Percentiles rank a stretch among this genome's conserved stretches.
Conservation (phyloP, 2,888 invertebrate species). For the Rhingia rostrata region DNA sequence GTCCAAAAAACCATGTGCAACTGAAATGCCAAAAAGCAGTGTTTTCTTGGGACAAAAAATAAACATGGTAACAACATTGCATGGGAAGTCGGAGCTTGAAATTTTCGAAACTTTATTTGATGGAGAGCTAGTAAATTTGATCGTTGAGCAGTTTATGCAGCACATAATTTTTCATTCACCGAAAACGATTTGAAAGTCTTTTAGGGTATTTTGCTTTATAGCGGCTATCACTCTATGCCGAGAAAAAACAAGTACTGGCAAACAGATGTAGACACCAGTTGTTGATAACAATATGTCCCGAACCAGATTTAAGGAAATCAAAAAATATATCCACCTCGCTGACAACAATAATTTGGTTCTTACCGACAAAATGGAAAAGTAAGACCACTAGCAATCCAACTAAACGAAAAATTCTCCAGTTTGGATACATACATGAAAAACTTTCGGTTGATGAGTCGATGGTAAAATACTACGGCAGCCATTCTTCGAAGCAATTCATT, state of each 20-base stretch:
- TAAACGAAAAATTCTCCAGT: background rate
- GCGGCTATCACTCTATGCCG: conserved; percentile 12
- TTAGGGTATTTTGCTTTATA: conserved; percentile 19
- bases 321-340: background rate
- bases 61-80: too few species aligned
- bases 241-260: conserved; percentile 14
- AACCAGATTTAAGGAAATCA: too few species aligned
- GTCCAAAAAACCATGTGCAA: conserved; percentile 20
- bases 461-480: too few species aligned
- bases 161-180: conserved; percentile 9
- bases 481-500: too few species aligned
- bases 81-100: too few species aligned
- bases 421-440: too few species aligned
- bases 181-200: too few species aligned
- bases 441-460: too few species aligned
- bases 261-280: conserved; percentile 11
- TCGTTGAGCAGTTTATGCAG: too few species aligned
- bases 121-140: background rate
- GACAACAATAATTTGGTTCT: background rate
- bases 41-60: background rate
- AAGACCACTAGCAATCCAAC: too few species aligned
- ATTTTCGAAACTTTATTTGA: conserved; percentile 1
- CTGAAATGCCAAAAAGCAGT: conserved; percentile 8
- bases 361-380: too few species aligned
- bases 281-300: too few species aligned